phyloP scores from a whole-genome alignment of 2,113 vertebrate genomes.

The Chrysemys picta region DNA sequence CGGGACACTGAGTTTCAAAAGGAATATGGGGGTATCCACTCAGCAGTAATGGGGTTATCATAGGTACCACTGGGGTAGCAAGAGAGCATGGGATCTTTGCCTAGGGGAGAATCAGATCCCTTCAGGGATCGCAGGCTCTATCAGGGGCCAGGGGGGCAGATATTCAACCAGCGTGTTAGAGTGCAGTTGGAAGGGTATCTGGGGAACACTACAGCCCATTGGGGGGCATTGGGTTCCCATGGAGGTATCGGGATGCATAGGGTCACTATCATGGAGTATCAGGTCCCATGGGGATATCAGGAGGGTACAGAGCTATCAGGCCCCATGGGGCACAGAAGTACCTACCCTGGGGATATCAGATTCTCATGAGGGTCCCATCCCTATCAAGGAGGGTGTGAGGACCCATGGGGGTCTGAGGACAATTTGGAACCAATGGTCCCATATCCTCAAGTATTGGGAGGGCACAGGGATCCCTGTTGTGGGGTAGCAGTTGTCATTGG shows the following conservation, averaged over 20 bases:
- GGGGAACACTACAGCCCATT: not conserved
- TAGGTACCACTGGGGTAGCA: too few relatives aligned
- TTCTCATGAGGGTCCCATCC: not conserved
- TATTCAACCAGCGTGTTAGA: not conserved
- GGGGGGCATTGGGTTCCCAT: not conserved
- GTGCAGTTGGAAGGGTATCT: not conserved
- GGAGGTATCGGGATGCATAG: not conserved
- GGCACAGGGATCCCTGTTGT: not conserved
- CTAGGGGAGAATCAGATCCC: not conserved
- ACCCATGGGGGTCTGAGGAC: accelerated
- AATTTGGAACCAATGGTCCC: not conserved
- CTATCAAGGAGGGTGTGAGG: not conserved
- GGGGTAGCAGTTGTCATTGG: not conserved
- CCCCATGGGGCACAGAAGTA: not conserved
- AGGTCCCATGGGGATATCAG: accelerated
- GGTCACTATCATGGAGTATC: not conserved
- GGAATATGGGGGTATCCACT: not conserved
- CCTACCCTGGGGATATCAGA: not conserved
- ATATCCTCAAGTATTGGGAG: not conserved
- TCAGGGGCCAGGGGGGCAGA: not conserved
- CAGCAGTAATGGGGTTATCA: not conserved
- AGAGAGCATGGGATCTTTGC: not conserved
- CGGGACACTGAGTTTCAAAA: too few relatives aligned
- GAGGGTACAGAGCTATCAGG: not conserved
- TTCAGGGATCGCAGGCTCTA: not conserved